Evolutionary conservation across 2,888 invertebrate genomes (phyloP), one percentile per base, ranked within the genome.

Genomic region (Exocentrus adspersus): DNA sequence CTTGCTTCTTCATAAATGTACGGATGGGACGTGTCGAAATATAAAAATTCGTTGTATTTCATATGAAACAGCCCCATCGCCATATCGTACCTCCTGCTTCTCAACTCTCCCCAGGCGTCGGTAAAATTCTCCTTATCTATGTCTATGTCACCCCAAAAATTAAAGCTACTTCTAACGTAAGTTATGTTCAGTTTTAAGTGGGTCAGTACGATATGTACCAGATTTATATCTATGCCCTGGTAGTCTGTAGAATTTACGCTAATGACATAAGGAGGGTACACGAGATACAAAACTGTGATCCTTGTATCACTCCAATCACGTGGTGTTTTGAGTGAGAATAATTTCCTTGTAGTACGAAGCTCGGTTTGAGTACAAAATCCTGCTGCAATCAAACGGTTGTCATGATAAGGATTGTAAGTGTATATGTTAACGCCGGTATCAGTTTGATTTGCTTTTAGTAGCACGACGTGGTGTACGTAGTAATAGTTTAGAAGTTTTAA

Each of bases 31-130:
- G 12, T 19, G n/a, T 45, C 45, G n/a, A 45, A 45, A n/a, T 45
- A 45, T 9, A 12, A 45, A 10, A 45, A 45, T 12, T 45, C 45
- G n/a, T 45, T 45, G n/a, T 19, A 20, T 45, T 45, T 45, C 9
- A 20, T 1, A 10, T 45, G 45, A n/a, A 45, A 45, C 10, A 6
- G 1, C 16, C 45, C 45, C 20, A 20, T 20, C 1, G n/a, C 45
- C 2, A 45, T 21, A 45, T 45, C 45, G n/a, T 21, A 45, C 6
- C 21, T 1, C 10, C 45, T 19, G 21, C 20, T 45, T 10, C n/a
- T 20, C 7, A 45, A 20, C n/a, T 20, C 9, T 10, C 10, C 10
- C 19, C 20, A 45, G 2, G 20, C 10, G 12, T 20, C 2, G 5
- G 45, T 45, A n/a, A 45, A 20, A 20, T 45, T 45, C 5, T 20